Percentiles rank a stretch among this genome's conserved stretches.
These are phyloP conservation scores for Tridacna crocea DNA, from an alignment of 2,888 invertebrate genomes.

Conservation along the genomic window DNA sequence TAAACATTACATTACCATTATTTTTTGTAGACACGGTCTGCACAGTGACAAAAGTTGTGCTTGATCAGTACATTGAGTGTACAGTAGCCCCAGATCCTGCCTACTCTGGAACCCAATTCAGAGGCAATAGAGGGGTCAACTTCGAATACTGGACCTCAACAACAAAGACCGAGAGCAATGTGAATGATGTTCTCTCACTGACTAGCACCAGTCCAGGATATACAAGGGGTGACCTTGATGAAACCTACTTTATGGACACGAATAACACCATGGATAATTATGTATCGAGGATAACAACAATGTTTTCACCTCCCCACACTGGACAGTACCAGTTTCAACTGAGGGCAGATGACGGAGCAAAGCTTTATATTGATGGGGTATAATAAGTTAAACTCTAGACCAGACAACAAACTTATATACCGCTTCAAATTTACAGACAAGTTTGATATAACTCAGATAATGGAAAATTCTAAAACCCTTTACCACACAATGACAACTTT, in stretches of 20 bases:
- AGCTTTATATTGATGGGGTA: constrained; percentile 63
- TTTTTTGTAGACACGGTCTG: constrained; percentile 59
- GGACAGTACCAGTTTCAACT: constrained; percentile 70
- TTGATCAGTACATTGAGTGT: constrained; percentile 62
- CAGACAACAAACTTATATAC: no score
- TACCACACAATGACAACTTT: no score
- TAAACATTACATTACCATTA: no score
- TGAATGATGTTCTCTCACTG: constrained; percentile 42
- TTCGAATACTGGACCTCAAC: constrained; percentile 67
- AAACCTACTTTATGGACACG: constrained; percentile 50
- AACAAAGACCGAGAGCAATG: constrained; percentile 19
- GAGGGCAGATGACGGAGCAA: constrained; percentile 67
- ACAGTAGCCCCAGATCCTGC: constrained; percentile 56
- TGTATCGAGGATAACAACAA: constrained; percentile 66
- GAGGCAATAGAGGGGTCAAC: constrained; percentile 70
- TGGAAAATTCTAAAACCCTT: no score
- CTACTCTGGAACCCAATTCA: constrained; percentile 22
- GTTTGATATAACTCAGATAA: no score
- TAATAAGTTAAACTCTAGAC: neutral
- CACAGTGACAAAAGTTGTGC: constrained; percentile 51
- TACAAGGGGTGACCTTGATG: constrained; percentile 49
- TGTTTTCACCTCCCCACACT: constrained; percentile 70
- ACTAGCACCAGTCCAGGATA: constrained; percentile 55
- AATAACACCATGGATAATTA: constrained; percentile 53
- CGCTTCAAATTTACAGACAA: no score